Conservation (phyloP, 2,888 invertebrate genomes). For the Melipona beecheii region DNA sequence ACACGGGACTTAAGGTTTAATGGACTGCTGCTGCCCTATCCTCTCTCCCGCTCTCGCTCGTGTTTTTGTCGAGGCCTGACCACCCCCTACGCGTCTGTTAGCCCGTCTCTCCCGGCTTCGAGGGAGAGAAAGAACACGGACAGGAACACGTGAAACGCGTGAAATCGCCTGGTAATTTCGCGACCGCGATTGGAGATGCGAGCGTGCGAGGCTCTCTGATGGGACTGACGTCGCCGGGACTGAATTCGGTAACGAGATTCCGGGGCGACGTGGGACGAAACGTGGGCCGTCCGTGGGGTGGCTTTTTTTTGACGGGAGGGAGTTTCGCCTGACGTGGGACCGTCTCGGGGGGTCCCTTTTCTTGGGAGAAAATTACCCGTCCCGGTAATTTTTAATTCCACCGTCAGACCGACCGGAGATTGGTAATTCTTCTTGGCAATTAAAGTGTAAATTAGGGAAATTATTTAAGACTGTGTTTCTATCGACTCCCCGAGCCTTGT, state of each 20-base stretch:
- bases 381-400: background rate
- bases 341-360: background rate
- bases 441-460: background rate
- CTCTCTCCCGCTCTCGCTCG: background rate
- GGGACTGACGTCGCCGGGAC: slow-evolving; percentile 28
- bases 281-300: slow-evolving; percentile 2
- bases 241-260: slow-evolving; percentile 53
- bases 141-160: slow-evolving; percentile 53
- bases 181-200: slow-evolving; percentile 20
- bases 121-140: slow-evolving; percentile 8
- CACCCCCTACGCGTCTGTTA: background rate
- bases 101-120: background rate
- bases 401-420: background rate
- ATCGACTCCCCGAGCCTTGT: too few relatives aligned
- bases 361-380: background rate
- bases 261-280: slow-evolving; percentile 27
- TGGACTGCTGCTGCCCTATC: slow-evolving; percentile 75
- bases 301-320: slow-evolving; percentile 34
- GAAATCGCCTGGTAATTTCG: slow-evolving; percentile 54
- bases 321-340: background rate
- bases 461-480: background rate
- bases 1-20: slow-evolving; percentile 83
- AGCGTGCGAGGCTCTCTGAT: slow-evolving; percentile 4
- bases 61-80: slow-evolving; percentile 37
- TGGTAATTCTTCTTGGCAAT: background rate